Evolutionary conservation across 2,113 vertebrate species (phyloP), one percentile per base, ranked within the genome.

Genomic region (Baryphthengus martii): DNA sequence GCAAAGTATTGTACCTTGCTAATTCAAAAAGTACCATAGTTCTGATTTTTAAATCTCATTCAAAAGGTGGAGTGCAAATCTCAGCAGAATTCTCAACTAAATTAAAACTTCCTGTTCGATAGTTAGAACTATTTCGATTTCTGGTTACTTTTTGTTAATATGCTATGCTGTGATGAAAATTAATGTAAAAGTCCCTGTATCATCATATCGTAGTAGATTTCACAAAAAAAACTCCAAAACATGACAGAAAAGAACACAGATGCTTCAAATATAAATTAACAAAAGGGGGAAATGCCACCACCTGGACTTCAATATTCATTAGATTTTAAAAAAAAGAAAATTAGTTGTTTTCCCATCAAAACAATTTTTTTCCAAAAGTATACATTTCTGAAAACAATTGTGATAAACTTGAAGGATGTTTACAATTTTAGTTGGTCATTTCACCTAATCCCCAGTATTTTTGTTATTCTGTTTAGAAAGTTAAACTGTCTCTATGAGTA

Each of bases 341-440:
- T 1, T 0, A 13, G 3, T 25, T 52, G 3, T 62, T 56, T 56
- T 11, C 12, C 2, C 1, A 26, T 52, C 4, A 55, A 85, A 74
- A 14, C 1, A 52, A 3, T 9, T 53, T 68, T 70, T 78, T 74
- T 85, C 5, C 10, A 16, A 7, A 74, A 61, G 5, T 26, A 2
- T 23, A 52, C 33, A 72, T 83, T 91, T 45, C 37, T 63, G 7
- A 31, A 70, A 40, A 10, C 33, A 45, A 40, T 85, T 80, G 14
- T 20, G 52, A 12, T 53, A 76, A 88, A 8, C 8, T 33, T 67
- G 28, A 85, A 71, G 6, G 13, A 58, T 17, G 1, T 39, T 70
- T 53, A 47, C 66, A 35, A 73, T 56, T 37, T 70, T 24, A 56
- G n/a, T 21, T 8, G 39, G 7, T 28, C 70, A 65, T 31, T 90